phyloP scores from a whole-genome alignment of 2,797 vertebrate species.

The Prionace glauca region DNA sequence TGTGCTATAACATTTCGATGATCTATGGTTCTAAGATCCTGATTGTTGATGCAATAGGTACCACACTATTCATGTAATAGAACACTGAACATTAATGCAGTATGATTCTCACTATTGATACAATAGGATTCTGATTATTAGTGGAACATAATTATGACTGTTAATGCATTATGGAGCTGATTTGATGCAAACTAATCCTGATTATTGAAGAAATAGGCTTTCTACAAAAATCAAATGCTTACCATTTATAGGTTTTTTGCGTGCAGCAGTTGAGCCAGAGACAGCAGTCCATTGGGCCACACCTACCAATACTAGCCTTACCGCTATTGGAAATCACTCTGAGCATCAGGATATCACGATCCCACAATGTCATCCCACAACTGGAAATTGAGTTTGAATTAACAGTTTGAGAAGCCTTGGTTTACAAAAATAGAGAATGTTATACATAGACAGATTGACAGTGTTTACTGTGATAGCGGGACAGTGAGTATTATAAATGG shows the following conservation, averaged over 20 bases:
- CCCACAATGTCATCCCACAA: not conserved
- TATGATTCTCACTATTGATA: not conserved
- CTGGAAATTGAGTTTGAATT: not conserved
- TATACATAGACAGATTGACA: too few relatives aligned
- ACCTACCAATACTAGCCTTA: not conserved
- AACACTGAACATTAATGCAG: too few relatives aligned
- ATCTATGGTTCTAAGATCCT: too few relatives aligned
- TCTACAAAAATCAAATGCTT: not conserved
- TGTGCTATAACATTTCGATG: too few relatives aligned
- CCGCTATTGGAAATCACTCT: not conserved
- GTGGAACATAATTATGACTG: not conserved
- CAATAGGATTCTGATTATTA: not conserved
- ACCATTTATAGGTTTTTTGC: not conserved
- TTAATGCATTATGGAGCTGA: not conserved
- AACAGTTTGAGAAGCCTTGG: not conserved
- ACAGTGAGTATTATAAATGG: not conserved
- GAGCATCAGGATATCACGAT: not conserved
- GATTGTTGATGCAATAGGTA: too few relatives aligned
- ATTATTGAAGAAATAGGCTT: not conserved
- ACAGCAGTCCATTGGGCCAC: not conserved
- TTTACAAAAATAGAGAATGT: not conserved
- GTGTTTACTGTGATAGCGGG: not conserved
- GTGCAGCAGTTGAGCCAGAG: not conserved
- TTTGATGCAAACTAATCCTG: not conserved
- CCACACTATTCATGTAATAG: not conserved